These are phyloP conservation scores for Hypsibius dujardini DNA, from an alignment of 1,140 invertebrate genomes.

Conservation along the genomic window DNA sequence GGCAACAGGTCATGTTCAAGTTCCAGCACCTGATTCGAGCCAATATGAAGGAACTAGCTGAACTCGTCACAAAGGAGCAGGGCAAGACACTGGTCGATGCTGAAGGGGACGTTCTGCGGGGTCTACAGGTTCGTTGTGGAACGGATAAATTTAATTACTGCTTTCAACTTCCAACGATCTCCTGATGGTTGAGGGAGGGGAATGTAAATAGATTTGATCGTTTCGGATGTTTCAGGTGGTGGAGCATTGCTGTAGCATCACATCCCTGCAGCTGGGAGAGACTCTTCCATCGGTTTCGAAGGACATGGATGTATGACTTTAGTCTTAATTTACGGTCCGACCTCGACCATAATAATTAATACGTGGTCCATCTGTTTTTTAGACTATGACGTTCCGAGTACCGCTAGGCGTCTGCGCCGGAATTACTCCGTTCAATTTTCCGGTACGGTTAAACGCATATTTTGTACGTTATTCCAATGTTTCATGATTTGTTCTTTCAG, in stretches of 20 bases:
- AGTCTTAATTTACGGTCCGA: constrained; percentile 2
- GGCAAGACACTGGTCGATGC: constrained; percentile 93
- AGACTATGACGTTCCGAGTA: constrained; percentile 59
- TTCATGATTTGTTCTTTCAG: constrained; percentile 52
- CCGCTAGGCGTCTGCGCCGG: constrained; percentile 75
- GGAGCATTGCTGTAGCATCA: constrained; percentile 82
- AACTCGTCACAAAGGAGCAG: constrained; percentile 83
- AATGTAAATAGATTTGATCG: too few species aligned
- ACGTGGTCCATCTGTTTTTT: neutral
- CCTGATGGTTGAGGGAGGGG: too few species aligned
- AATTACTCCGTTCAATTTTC: constrained; percentile 45
- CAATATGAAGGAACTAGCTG: constrained; percentile 66
- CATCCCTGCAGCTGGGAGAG: constrained; percentile 76
- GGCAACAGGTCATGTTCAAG: constrained; percentile 91
- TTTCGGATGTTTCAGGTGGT: constrained; percentile 52
- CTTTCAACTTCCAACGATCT: too few species aligned
- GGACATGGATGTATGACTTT: constrained; percentile 64
- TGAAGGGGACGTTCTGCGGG: constrained; percentile 89
- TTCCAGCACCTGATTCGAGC: constrained; percentile 57
- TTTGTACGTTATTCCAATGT: constrained; percentile 17
- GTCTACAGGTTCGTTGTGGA: constrained; percentile 48
- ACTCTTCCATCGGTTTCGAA: constrained; percentile 71
- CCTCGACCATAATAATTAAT: constrained; percentile 1
- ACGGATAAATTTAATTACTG: too few species aligned
- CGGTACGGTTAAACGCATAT: neutral